Conservation (phyloP, 2,113 vertebrate genomes). For the Seriola aureovittata region DNA sequence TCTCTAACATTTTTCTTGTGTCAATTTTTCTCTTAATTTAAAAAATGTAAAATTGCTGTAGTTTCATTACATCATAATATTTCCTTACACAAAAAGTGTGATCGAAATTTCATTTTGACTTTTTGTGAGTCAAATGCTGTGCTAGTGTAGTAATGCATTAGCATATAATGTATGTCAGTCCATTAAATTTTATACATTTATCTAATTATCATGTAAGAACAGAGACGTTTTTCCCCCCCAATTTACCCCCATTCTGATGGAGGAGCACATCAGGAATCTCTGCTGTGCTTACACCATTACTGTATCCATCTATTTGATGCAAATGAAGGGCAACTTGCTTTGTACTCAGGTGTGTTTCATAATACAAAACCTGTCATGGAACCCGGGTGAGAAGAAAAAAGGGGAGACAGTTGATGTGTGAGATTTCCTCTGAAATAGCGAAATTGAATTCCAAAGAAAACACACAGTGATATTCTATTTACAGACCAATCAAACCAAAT, state of each 20-base stretch:
- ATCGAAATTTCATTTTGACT: background rate
- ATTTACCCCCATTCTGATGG: constrained; percentile 2
- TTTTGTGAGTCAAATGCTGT: background rate
- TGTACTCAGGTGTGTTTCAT: constrained; percentile 64
- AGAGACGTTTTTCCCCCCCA: background rate
- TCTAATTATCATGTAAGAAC: background rate
- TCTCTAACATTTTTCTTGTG: too few relatives aligned
- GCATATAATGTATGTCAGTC: background rate
- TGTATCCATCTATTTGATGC: constrained; percentile 58
- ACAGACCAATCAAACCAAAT: constrained; percentile 70
- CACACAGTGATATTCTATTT: constrained; percentile 54
- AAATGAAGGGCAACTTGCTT: constrained; percentile 67
- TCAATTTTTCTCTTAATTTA: too few relatives aligned
- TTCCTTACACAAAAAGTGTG: background rate
- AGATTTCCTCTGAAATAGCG: constrained; percentile 56
- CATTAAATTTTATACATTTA: constrained; percentile 1
- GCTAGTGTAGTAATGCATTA: background rate
- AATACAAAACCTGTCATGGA: constrained; percentile 69
- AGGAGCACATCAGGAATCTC: constrained; percentile 36
- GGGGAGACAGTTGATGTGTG: constrained; percentile 39
- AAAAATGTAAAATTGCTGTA: too few relatives aligned
- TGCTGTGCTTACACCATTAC: constrained; percentile 23
- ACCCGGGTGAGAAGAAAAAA: constrained; percentile 28
- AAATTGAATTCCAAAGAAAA: constrained; percentile 72
- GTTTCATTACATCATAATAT: background rate